Base-by-base conservation (phyloP, 1,140 invertebrate genomes). In the Thaumatotibia leucotreta region DNA sequence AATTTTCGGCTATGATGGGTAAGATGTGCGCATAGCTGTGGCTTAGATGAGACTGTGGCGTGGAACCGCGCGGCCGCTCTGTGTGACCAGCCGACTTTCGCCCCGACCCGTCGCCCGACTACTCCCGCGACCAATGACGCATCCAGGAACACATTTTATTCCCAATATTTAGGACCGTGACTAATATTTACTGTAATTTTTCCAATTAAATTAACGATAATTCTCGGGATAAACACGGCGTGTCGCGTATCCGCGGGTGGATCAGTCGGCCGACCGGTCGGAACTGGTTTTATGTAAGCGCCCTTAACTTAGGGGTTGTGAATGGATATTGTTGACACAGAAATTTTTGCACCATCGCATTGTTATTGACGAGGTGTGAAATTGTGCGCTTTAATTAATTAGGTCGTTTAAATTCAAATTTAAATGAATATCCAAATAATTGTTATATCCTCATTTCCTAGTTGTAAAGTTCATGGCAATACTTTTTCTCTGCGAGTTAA, bases 41-140 rank as follows among this genome's bases (percentile, higher is more conserved):
- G 88, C 79, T 90, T 90, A 90, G 85, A 90, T 84, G 86, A 86
- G 88, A 90, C 88, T 90, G 88, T 90, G 84, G 83, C 80, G 78
- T 77, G 77, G 75, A 84, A 77, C 80, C 76, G 84, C 79, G 79
- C 76, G 73, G 76, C 78, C 81, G 79, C 77, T 77, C 80, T 79
- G 81, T 84, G 79, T 86, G 82, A 81, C 82, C 82, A 76, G 74
- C 72, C 84, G 87, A 89, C 87, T 88, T 87, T 88, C 87, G 87
- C 85, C 86, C 84, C 85, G 83, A 88, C 85, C 84, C 78, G 87
- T 88, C 83, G 87, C 87, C 84, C 87, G 86, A 88, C 84, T 79
- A 75, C 80, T 86, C 85, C 61, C 68, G 32, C 84, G 76, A 87
- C 74, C 73, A 70, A 79, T 85, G 81, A 82, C 83, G 79, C 81